These are phyloP conservation scores for Idaea aversata DNA, from an alignment of 2,888 invertebrate species.

Conservation along the genomic window DNA sequence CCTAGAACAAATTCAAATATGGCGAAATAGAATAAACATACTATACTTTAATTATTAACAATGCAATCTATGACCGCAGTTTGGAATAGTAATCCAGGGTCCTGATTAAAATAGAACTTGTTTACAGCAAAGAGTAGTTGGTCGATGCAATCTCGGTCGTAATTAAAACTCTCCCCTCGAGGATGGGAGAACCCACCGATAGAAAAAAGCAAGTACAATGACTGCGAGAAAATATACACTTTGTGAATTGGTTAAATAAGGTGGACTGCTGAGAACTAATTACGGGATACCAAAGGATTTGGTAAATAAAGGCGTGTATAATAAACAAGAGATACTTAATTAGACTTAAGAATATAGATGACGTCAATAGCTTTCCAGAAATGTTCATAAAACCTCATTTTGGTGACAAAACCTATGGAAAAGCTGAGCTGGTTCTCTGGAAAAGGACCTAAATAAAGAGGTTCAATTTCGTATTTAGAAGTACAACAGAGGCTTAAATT, in stretches of 20 bases:
- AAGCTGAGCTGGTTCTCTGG: no score
- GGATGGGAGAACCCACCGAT: slow-evolving; percentile 16
- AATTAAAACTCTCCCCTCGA: slow-evolving; percentile 57
- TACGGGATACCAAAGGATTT: not conserved
- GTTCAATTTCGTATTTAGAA: no score
- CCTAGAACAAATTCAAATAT: no score
- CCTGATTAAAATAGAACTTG: slow-evolving; percentile 32
- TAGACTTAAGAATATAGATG: not conserved
- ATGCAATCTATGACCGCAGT: not conserved
- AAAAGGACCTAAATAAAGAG: no score
- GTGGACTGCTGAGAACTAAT: not conserved
- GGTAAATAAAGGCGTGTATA: not conserved
- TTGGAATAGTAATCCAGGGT: not conserved
- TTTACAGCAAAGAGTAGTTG: slow-evolving; percentile 40
- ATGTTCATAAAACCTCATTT: no score
- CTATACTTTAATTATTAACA: not conserved
- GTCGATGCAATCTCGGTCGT: slow-evolving; percentile 48
- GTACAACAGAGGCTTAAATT: no score
- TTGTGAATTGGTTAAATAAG: not conserved
- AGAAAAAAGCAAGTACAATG: slow-evolving; percentile 5
- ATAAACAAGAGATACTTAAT: not conserved
- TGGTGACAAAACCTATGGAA: no score
- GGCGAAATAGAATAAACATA: not conserved
- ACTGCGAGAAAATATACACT: not conserved
- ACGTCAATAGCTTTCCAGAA: no score